Evolutionary conservation across 1,140 invertebrate species (phyloP).

Genomic region (Zophobas morio): DNA sequence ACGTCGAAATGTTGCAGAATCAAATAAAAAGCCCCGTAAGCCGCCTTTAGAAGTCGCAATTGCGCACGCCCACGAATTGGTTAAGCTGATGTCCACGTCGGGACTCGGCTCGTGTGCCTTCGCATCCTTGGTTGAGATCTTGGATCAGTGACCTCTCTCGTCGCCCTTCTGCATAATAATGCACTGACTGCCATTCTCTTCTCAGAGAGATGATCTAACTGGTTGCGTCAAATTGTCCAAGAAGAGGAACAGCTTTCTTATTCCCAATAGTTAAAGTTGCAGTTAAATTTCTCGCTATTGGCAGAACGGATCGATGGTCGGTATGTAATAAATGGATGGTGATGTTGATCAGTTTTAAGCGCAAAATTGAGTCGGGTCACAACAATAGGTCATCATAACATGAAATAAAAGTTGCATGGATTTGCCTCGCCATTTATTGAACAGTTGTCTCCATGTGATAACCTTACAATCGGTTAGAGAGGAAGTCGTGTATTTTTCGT

Average conservation of each 20-base stretch:
- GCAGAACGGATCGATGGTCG: conserved; percentile 30
- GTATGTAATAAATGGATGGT: conserved; percentile 14
- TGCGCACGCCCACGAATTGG: conserved; percentile 89
- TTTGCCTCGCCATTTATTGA: conserved; percentile 30
- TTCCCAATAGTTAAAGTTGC: conserved; percentile 38
- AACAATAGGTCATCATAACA: not conserved
- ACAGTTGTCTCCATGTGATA: conserved; percentile 13
- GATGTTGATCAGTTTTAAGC: conserved; percentile 23
- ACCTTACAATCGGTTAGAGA: conserved; percentile 39
- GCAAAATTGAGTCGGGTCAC: conserved; percentile 9
- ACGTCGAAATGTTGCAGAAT: conserved; percentile 77
- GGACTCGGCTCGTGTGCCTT: conserved; percentile 96
- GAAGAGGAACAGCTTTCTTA: conserved; percentile 41
- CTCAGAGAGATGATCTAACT: conserved; percentile 43
- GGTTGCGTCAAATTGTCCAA: conserved; percentile 38
- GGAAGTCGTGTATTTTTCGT: conserved; percentile 43
- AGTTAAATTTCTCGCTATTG: conserved; percentile 30
- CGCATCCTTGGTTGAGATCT: conserved; percentile 82
- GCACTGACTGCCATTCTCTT: conserved; percentile 54
- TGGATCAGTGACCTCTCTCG: conserved; percentile 58
- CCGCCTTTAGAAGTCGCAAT: conserved; percentile 94
- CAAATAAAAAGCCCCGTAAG: conserved; percentile 87
- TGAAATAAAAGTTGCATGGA: conserved; percentile 10
- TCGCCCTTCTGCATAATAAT: conserved; percentile 42
- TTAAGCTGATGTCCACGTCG: conserved; percentile 90